Conservation (phyloP, 2,888 invertebrate species). For the Acleris literana region DNA sequence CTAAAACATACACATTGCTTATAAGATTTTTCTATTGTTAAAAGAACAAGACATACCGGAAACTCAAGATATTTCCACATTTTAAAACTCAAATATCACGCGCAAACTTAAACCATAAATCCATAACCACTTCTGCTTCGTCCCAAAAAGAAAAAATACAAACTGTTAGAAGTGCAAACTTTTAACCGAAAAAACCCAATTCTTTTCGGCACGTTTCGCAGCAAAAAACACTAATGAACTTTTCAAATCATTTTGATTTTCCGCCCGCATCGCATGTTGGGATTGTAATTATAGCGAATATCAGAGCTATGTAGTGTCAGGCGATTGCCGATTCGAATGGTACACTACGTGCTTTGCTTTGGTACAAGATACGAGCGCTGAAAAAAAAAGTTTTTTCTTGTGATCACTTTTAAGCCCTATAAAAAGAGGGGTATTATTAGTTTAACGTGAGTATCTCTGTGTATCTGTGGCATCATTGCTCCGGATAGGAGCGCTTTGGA, state of each 20-base stretch:
- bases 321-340: constrained; percentile 29
- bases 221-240: constrained; percentile 32
- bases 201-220: constrained; percentile 15
- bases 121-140: constrained; percentile 1
- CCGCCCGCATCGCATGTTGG: constrained; percentile 32
- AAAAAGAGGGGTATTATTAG: no score
- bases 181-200: background rate
- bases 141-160: background rate
- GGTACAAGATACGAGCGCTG: constrained; percentile 15
- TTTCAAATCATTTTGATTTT: constrained; percentile 35
- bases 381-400: no score
- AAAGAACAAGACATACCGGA: no score
- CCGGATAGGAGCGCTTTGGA: no score
- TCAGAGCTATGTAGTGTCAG: constrained; percentile 31
- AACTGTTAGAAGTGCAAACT: constrained; percentile 1
- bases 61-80: background rate
- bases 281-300: constrained; percentile 25
- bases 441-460: no score
- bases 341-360: constrained; percentile 6
- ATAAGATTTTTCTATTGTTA: no score
- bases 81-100: background rate
- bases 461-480: no score
- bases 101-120: background rate
- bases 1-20: no score
- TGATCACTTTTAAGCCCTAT: no score